Percentiles rank a stretch among this genome's conserved stretches.
phyloP scores from a whole-genome alignment of 2,888 invertebrate species.

The Oligia latruncula region DNA sequence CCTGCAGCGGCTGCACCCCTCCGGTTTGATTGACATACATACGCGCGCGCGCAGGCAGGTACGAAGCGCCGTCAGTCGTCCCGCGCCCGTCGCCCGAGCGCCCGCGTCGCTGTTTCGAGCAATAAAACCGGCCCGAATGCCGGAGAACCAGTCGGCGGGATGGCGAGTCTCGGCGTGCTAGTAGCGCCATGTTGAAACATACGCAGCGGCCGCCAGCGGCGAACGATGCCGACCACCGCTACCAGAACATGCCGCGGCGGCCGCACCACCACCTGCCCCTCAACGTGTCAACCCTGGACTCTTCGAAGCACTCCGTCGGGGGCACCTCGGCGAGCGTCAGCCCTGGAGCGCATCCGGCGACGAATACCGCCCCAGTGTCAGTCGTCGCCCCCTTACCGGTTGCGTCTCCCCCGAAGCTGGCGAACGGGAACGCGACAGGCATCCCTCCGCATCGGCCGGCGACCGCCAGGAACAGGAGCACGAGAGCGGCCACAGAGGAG shows the following conservation, averaged over 20 bases:
- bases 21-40: constrained; percentile 83
- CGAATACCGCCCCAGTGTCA: constrained; percentile 72
- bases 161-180: constrained; percentile 85
- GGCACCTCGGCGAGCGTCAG: constrained; percentile 90
- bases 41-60: constrained; percentile 80
- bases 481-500: constrained; percentile 90
- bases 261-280: constrained; percentile 91
- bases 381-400: constrained; percentile 79
- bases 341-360: constrained; percentile 86
- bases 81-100: constrained; percentile 78
- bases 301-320: constrained; percentile 91
- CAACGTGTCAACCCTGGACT: constrained; percentile 92
- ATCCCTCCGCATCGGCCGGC: constrained; percentile 78
- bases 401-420: constrained; percentile 85
- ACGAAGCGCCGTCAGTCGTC: constrained; percentile 76
- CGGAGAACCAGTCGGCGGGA: constrained; percentile 85
- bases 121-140: constrained; percentile 80
- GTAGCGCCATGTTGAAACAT: constrained; percentile 93
- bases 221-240: constrained; percentile 89
- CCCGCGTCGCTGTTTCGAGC: constrained; percentile 70
- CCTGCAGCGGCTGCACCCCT: constrained; percentile 67
- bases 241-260: constrained; percentile 90
- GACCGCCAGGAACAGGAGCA: constrained; percentile 79
- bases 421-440: constrained; percentile 91
- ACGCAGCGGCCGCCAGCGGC: constrained; percentile 91